These are phyloP conservation scores for Leguminivora glycinivorella DNA, from an alignment of 1,140 invertebrate genomes.

Conservation along the genomic window DNA sequence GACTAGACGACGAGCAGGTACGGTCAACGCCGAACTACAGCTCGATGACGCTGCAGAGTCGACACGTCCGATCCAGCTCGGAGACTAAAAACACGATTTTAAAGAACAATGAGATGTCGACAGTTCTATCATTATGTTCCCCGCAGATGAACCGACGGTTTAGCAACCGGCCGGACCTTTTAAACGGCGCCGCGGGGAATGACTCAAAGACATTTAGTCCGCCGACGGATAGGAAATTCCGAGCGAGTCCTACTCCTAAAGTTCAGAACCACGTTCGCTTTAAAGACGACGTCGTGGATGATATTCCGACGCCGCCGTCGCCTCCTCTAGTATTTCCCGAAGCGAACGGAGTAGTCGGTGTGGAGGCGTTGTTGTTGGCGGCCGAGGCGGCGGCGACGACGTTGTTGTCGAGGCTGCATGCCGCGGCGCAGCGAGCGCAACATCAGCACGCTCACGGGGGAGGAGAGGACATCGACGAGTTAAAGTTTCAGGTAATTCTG, in stretches of 20 bases:
- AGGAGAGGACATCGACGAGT: slow-evolving; percentile 84
- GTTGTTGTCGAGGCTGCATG: slow-evolving; percentile 83
- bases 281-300: slow-evolving; percentile 71
- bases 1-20: slow-evolving; percentile 61
- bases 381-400: slow-evolving; percentile 84
- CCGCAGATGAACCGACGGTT: slow-evolving; percentile 78
- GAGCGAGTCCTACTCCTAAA: slow-evolving; percentile 59
- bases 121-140: slow-evolving; percentile 75
- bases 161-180: slow-evolving; percentile 62
- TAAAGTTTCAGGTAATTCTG: slow-evolving; percentile 82
- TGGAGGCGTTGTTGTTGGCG: slow-evolving; percentile 82
- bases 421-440: slow-evolving; percentile 83
- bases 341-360: slow-evolving; percentile 79
- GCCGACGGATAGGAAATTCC: slow-evolving; percentile 58
- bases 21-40: slow-evolving; percentile 74
- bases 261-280: slow-evolving; percentile 74
- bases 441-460: slow-evolving; percentile 85
- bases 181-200: slow-evolving; percentile 63
- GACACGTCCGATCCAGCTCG: slow-evolving; percentile 73
- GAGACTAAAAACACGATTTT: slow-evolving; percentile 75
- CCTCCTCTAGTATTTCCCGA: slow-evolving; percentile 70
- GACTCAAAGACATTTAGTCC: slow-evolving; percentile 60
- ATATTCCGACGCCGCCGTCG: slow-evolving; percentile 74
- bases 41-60: slow-evolving; percentile 67
- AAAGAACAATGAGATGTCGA: slow-evolving; percentile 73